Conservation (phyloP, 92 coral and sea anemone species). For the Chrysogorgia sp. region DNA sequence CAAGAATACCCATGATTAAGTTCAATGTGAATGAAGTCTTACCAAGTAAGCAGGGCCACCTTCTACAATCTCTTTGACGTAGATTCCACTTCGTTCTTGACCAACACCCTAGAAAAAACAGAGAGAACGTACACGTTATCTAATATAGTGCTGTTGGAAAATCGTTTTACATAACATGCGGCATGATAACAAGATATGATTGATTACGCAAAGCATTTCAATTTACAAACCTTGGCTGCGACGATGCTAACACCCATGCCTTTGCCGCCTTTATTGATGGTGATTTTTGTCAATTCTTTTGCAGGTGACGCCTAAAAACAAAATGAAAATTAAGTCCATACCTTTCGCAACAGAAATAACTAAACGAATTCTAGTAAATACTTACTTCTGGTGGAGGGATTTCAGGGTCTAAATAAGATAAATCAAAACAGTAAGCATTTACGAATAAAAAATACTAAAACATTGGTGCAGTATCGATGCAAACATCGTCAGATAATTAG, state of each 20-base stretch:
- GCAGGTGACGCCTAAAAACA: neutral
- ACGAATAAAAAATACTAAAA: neutral
- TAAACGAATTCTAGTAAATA: too few species aligned
- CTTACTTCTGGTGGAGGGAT: constrained; percentile 33
- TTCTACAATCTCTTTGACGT: constrained; percentile 91
- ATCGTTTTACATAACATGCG: neutral
- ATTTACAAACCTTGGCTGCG: constrained; percentile 87
- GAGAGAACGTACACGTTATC: neutral
- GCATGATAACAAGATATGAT: neutral
- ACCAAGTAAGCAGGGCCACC: constrained; percentile 96
- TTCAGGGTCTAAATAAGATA: constrained; percentile 6
- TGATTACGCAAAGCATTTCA: neutral
- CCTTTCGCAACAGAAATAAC: too few species aligned
- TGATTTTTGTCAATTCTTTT: constrained; percentile 60
- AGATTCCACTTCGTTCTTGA: constrained; percentile 87
- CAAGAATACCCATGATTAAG: neutral
- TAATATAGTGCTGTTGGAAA: too few species aligned
- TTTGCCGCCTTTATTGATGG: constrained; percentile 92
- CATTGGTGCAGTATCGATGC: neutral
- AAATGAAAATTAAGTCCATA: neutral
- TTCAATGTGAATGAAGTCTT: neutral
- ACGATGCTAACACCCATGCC: constrained; percentile 99
- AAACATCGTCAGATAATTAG: too few species aligned
- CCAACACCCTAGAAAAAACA: constrained; percentile 69
- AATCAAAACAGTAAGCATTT: neutral